Conservation (phyloP, 2,113 vertebrate species). For the Tamias sibiricus region DNA sequence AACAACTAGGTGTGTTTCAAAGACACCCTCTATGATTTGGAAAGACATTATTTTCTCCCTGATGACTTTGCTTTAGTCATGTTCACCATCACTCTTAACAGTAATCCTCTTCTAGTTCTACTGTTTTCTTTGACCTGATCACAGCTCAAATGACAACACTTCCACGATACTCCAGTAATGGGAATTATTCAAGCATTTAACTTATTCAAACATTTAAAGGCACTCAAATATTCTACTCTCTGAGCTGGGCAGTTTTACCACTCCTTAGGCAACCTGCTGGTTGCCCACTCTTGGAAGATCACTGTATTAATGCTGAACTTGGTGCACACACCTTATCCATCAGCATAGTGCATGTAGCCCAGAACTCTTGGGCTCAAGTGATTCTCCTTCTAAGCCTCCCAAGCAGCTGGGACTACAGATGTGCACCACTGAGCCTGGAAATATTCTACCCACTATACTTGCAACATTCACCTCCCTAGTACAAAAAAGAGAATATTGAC, state of each 20-base stretch:
- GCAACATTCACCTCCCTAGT: background rate
- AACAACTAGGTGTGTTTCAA: background rate
- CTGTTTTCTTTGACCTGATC: background rate
- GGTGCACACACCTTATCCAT: no score
- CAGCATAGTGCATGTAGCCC: no score
- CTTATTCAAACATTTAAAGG: background rate
- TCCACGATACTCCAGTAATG: background rate
- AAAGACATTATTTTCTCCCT: background rate
- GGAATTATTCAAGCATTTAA: background rate
- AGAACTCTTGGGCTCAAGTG: no score
- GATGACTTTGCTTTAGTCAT: background rate
- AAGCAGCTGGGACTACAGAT: no score
- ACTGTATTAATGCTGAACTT: background rate
- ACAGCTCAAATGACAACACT: background rate
- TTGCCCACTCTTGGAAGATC: background rate
- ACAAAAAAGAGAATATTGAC: background rate
- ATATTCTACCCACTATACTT: background rate
- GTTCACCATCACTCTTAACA: rapidly evolving
- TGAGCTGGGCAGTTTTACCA: background rate
- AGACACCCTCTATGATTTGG: background rate
- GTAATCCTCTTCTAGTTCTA: background rate
- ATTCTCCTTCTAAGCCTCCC: no score
- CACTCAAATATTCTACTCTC: background rate
- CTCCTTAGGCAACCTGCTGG: background rate
- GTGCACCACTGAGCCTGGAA: no score